Conservation (phyloP, 2,113 vertebrate species). For the Austrofundulus limnaeus region DNA sequence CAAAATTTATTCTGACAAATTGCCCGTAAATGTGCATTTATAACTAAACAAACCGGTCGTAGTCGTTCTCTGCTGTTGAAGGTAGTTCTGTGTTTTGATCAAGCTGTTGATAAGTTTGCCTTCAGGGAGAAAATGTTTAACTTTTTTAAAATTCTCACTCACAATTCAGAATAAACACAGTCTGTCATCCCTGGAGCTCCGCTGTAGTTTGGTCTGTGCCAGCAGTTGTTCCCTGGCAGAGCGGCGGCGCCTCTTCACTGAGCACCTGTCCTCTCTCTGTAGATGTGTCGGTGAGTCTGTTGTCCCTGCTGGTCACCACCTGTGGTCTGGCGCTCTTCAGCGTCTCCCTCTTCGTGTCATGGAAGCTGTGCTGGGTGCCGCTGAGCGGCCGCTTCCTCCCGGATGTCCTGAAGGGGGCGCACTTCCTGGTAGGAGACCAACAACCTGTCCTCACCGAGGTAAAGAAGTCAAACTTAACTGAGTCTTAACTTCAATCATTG, state of each 20-base stretch:
- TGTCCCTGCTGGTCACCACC: constrained; percentile 81
- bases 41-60: no score
- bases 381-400: constrained; percentile 89
- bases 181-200: constrained; percentile 7
- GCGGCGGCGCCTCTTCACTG: constrained; percentile 18
- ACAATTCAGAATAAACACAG: constrained; percentile 24
- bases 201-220: constrained; percentile 9
- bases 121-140: not conserved
- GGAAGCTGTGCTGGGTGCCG: constrained; percentile 98
- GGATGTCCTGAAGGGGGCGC: constrained; percentile 85
- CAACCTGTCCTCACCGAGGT: constrained; percentile 86
- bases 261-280: constrained; percentile 20
- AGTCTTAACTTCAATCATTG: no score
- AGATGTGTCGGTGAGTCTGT: constrained; percentile 82
- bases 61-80: not conserved
- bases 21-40: no score
- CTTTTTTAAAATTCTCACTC: constrained; percentile 2
- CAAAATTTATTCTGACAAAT: no score
- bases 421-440: constrained; percentile 83
- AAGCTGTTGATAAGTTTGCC: not conserved
- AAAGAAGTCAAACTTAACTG: not conserved
- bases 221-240: constrained; percentile 5
- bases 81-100: not conserved
- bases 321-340: constrained; percentile 93
- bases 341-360: constrained; percentile 97